Evolutionary conservation across 2,113 vertebrate species (phyloP).

Genomic region (Herpailurus yagouaroundi): DNA sequence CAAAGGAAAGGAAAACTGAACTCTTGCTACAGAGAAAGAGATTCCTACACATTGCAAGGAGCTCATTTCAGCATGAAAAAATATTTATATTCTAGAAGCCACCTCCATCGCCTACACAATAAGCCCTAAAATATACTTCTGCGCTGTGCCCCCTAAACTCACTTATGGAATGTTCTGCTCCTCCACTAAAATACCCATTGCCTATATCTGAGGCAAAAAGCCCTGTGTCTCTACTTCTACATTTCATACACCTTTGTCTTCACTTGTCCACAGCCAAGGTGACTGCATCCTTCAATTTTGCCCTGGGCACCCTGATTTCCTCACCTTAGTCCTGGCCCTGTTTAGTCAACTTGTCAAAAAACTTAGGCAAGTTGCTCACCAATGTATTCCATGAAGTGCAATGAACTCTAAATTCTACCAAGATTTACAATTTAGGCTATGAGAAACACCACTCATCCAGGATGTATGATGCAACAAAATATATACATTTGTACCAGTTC

Average conservation of each 20-base stretch:
- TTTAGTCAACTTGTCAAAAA: conserved; percentile 11
- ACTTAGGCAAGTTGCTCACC: background rate
- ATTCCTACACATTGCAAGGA: background rate
- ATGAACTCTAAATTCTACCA: background rate
- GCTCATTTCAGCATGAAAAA: background rate
- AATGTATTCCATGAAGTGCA: background rate
- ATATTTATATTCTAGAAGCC: background rate
- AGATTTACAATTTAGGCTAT: background rate
- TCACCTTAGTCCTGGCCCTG: background rate
- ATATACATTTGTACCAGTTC: background rate
- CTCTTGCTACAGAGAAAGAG: background rate
- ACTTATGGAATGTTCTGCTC: background rate
- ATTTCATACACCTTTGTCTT: background rate
- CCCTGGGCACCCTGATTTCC: background rate
- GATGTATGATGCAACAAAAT: background rate
- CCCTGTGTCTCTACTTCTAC: background rate
- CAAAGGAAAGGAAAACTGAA: background rate
- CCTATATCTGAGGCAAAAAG: background rate
- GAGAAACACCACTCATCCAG: background rate
- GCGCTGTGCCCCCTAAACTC: background rate
- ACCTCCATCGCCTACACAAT: background rate
- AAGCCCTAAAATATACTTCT: background rate
- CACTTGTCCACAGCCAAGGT: background rate
- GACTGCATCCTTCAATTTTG: background rate
- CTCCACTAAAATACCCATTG: background rate